Conservation (phyloP, 2,797 vertebrate species). For the Dallia pectoralis region DNA sequence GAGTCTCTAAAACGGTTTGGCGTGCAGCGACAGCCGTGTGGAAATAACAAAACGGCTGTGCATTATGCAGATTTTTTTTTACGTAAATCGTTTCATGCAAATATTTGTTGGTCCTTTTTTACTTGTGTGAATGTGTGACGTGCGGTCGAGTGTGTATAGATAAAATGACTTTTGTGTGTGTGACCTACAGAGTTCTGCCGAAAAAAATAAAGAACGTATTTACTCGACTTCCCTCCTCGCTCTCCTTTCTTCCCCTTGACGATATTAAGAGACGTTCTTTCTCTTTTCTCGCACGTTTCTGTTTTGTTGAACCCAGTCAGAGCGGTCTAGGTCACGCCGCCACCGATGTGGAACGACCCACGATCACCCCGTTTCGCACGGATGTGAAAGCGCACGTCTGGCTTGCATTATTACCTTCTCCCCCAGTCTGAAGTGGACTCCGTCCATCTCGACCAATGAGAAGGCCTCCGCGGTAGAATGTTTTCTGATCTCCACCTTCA, state of each 20-base stretch:
- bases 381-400: constrained; percentile 19
- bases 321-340: constrained; percentile 18
- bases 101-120: no score
- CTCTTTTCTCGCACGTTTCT: constrained; percentile 7
- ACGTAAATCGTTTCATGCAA: no score
- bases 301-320: constrained; percentile 6
- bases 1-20: constrained; percentile 39
- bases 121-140: no score
- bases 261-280: background rate
- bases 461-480: constrained; percentile 69
- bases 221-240: background rate
- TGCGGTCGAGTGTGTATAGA: background rate
- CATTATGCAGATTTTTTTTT: no score
- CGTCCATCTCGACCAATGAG: constrained; percentile 77
- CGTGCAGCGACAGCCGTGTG: constrained; percentile 17
- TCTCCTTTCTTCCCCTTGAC: background rate
- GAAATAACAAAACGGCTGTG: no score
- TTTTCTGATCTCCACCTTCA: constrained; percentile 76
- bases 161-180: background rate
- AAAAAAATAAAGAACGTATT: background rate
- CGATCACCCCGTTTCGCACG: background rate
- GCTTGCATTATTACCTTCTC: constrained; percentile 79
- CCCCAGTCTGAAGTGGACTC: constrained; percentile 76
- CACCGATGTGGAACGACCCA: no score
- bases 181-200: background rate